Base-by-base conservation (phyloP, 2,888 invertebrate genomes). In the Drosophila nigricruria region DNA sequence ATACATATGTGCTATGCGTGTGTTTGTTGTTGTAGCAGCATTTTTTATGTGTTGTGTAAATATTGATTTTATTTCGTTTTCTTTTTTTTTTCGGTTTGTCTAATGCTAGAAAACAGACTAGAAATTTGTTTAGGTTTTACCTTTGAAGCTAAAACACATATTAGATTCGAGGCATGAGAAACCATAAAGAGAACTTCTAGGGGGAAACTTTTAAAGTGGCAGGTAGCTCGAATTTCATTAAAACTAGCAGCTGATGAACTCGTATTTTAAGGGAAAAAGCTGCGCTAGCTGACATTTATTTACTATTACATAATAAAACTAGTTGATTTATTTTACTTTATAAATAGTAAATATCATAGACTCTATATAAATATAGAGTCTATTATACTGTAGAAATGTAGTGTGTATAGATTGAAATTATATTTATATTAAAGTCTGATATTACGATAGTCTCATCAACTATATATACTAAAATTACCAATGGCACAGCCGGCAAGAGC, bases 21-120 rank as follows among this genome's bases (percentile, higher is more conserved):
- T 66, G 50, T 63, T 54, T 66, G 52, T 62, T 76, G 68, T 50
- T 66, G 66, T n/a, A 54, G 56, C 65, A 64, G 70, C 85, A 70
- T 67, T 75, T 64, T 42, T 69, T 76, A 70, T 63, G 58, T 73
- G 69, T 75, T 80, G 72, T 82, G 66, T 71, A 84, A 84, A 84
- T 84, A 84, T 87, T 84, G 87, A 84, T 84, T 84, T 81, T 79
- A 59, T 62, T 64, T 57, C 12, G 38, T 45, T 20, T 53, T 42
- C 45, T 57, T 18, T 53, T 45, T 14, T 40, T 50, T 67, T 52
- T 40, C 57, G 64, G 52, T 52, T 45, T 69, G 72, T 57, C 57
- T 69, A 63, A 69, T 79, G 68, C 74, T 80, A 60, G 73, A 69
- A 60, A 63, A 34, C 65, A 52, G 32, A 50, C 42, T 53, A 54